These are phyloP conservation scores for Siniperca chuatsi DNA, from an alignment of 2,113 vertebrate genomes.

Conservation along the genomic window DNA sequence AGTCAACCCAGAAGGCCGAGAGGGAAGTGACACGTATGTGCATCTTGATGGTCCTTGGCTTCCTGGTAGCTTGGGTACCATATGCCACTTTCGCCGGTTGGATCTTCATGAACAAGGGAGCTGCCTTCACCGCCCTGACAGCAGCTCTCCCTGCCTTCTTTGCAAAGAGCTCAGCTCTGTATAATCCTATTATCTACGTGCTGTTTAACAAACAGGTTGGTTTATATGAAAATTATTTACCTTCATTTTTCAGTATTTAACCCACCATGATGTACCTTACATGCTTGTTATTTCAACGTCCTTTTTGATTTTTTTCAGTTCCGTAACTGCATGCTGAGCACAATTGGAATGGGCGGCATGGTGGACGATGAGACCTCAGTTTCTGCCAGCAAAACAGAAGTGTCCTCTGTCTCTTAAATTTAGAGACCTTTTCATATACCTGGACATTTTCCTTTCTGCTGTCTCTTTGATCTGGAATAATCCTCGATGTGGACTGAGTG, in stretches of 20 bases:
- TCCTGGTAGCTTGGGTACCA: constrained; percentile 84
- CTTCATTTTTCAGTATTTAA: background rate
- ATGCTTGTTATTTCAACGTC: background rate
- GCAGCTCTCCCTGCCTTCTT: constrained; percentile 87
- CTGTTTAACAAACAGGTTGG: constrained; percentile 87
- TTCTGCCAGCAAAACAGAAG: constrained; percentile 89
- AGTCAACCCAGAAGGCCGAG: constrained; percentile 87
- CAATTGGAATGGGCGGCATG: constrained; percentile 87
- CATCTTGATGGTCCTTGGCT: constrained; percentile 86
- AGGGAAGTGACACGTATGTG: constrained; percentile 88
- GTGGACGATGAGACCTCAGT: constrained; percentile 86
- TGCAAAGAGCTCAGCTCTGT: constrained; percentile 88
- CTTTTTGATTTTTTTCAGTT: constrained; percentile 78
- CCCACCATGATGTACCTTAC: background rate
- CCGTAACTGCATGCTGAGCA: constrained; percentile 88
- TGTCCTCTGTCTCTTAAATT: constrained; percentile 84
- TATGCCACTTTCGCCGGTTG: constrained; percentile 85
- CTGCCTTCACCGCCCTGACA: constrained; percentile 78
- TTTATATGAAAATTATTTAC: constrained; percentile 58
- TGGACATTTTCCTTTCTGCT: constrained; percentile 46
- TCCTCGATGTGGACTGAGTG: constrained; percentile 24
- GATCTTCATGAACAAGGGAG: constrained; percentile 88
- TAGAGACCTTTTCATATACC: constrained; percentile 23
- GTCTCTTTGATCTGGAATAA: constrained; percentile 41
- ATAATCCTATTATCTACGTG: constrained; percentile 83